phyloP scores from a whole-genome alignment of 92 coral and sea anemone genomes.

The Bergia sp. region DNA sequence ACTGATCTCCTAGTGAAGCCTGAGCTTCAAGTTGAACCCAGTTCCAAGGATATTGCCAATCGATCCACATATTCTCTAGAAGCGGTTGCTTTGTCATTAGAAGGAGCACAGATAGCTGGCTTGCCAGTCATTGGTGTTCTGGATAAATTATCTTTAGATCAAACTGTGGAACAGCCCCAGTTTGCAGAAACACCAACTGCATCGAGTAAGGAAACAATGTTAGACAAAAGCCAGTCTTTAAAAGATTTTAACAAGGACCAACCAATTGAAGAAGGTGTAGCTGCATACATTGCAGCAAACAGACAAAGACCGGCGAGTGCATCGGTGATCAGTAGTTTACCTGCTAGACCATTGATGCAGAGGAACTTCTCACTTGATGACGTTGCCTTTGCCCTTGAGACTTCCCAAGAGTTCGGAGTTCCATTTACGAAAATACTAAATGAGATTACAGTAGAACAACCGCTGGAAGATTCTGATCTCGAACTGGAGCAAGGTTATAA shows the following conservation, averaged over 20 bases:
- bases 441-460: conserved; percentile 56
- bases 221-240: neutral
- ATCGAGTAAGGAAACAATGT: neutral
- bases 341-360: conserved; percentile 49
- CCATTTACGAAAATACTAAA: conserved; percentile 60
- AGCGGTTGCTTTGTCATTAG: conserved; percentile 67
- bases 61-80: conserved; percentile 86
- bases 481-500: neutral
- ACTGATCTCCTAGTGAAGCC: conserved; percentile 23
- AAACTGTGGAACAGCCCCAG: conserved; percentile 36
- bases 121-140: conserved; percentile 76
- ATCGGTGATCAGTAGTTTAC: neutral
- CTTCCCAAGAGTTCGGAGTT: conserved; percentile 71
- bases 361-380: conserved; percentile 78
- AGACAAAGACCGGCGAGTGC: neutral
- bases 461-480: neutral
- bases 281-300: neutral
- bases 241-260: neutral
- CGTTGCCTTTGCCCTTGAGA: conserved; percentile 82
- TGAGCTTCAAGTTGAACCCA: conserved; percentile 3
- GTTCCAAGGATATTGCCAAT: conserved; percentile 43
- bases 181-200: neutral
- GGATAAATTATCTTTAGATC: conserved; percentile 54
- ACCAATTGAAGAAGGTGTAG: neutral
- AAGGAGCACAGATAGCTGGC: conserved; percentile 79